A percentile compares a stretch with the other conserved stretches of the same genome.
These are phyloP conservation scores for Loris lydekkerianus DNA, from an alignment of 2,797 vertebrate species.

Conservation along the genomic window DNA sequence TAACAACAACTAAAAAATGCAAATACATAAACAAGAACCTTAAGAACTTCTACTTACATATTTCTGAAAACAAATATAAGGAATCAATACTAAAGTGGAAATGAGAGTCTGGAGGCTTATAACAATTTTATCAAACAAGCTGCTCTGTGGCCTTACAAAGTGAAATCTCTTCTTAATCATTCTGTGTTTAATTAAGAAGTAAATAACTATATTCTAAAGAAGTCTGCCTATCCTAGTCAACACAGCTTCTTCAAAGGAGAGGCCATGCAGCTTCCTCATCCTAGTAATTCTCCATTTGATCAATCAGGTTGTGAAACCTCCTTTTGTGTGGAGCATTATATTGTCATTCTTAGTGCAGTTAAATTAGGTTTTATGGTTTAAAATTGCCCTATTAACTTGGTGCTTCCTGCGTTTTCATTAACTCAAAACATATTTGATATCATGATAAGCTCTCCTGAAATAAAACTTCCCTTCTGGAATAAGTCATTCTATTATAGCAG, in stretches of 20 bases:
- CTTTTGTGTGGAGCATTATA: constrained; percentile 76
- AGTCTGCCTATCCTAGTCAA: constrained; percentile 69
- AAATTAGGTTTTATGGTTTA: constrained; percentile 83
- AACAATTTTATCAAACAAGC: constrained; percentile 71
- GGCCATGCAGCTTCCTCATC: constrained; percentile 24
- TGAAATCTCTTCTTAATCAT: constrained; percentile 82
- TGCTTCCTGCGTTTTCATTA: constrained; percentile 85
- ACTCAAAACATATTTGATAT: constrained; percentile 81
- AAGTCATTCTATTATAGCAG: constrained; percentile 74
- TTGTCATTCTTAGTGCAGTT: constrained; percentile 78
- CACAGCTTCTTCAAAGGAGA: constrained; percentile 71
- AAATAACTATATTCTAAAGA: constrained; percentile 80
- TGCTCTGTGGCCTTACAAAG: constrained; percentile 67
- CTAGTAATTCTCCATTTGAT: constrained; percentile 73
- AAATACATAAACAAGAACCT: constrained; percentile 33
- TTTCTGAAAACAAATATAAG: background rate
- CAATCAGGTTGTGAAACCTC: constrained; percentile 71
- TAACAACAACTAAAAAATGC: background rate
- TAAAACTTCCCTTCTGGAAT: constrained; percentile 76
- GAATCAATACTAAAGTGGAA: constrained; percentile 37
- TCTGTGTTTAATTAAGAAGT: constrained; percentile 83
- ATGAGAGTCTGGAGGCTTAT: constrained; percentile 63
- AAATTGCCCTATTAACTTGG: constrained; percentile 82
- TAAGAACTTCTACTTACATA: constrained; percentile 56
- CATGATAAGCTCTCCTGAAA: constrained; percentile 79